These are phyloP conservation scores for Perdita meconis DNA, from an alignment of 2,888 invertebrate genomes.

Conservation along the genomic window DNA sequence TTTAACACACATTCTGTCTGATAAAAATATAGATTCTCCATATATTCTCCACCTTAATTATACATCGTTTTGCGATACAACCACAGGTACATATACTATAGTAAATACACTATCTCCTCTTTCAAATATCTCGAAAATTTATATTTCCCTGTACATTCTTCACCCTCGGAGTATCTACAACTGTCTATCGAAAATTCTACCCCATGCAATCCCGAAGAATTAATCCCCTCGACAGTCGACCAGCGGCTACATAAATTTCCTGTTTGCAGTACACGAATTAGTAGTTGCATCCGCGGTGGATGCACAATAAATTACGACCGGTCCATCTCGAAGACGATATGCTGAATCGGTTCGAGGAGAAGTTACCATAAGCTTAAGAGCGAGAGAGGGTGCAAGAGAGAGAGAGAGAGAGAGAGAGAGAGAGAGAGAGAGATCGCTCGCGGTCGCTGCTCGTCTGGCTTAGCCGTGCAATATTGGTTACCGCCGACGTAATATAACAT, in stretches of 20 bases:
- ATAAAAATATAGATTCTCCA: too few relatives aligned
- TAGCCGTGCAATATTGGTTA: constrained; percentile 73
- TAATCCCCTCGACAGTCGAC: not conserved
- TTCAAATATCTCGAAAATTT: too few relatives aligned
- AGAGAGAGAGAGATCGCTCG: constrained; percentile 66
- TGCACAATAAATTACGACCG: constrained; percentile 61
- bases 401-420: constrained; percentile 45
- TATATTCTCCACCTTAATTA: too few relatives aligned
- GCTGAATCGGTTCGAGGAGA: constrained; percentile 69
- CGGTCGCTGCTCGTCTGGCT: constrained; percentile 75
- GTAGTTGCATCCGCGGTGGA: constrained; percentile 25
- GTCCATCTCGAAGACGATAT: constrained; percentile 67
- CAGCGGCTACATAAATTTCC: constrained; percentile 19
- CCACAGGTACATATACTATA: too few relatives aligned
- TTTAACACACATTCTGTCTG: too few relatives aligned
- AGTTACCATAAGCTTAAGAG: constrained; percentile 69
- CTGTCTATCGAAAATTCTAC: constrained; percentile 5
- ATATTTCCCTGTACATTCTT: too few relatives aligned
- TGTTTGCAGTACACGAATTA: constrained; percentile 45
- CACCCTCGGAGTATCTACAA: not conserved
- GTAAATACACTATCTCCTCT: too few relatives aligned
- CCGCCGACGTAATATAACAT: constrained; percentile 73
- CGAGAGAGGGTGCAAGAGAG: not conserved
- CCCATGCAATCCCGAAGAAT: constrained; percentile 14
- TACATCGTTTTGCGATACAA: too few relatives aligned